Evolutionary conservation across 2,888 invertebrate species (phyloP), one percentile per base, ranked within the genome.

Genomic region (Acanthosepion pharaonis): DNA sequence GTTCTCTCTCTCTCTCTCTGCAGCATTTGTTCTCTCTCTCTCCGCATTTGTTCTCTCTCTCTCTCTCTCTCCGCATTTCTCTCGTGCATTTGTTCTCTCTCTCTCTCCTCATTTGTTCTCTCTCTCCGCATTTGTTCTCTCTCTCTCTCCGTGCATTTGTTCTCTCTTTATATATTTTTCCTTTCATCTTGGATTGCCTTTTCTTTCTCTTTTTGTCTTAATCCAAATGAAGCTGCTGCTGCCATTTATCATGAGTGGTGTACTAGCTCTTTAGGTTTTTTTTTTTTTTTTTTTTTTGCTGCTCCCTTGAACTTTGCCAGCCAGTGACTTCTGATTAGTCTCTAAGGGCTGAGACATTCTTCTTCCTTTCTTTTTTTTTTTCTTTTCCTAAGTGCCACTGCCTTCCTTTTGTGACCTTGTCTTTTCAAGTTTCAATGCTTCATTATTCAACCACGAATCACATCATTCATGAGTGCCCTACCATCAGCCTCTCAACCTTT

Each of bases 101-200:
- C 64, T 64, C 64, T 64, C 64, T 28, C 28, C 28, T 28, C 8
- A 5, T 28, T 28, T 9, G 0, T 28, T 5, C 28, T 25, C n/a
- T n/a, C n/a, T n/a, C n/a, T n/a, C n/a, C n/a, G n/a, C n/a, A n/a
- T n/a, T n/a, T n/a, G n/a, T n/a, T n/a, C n/a, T n/a, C n/a, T n/a
- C n/a, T 9, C 11, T 11, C 28, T 28, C 9, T 8, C 8, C 5
- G 0, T 6, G 0, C 28, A 25, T 28, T 5, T 28, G 0, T 9
- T 28, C 64, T 64, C 28, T 28, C 64, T 64, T 5, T 64, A 28
- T 25, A n/a, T n/a, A n/a, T n/a, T n/a, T n/a, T 28, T 64, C 25
- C 5, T 64, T 28, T 64, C 20, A 20, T 25, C 20, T 5, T 59
- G 5, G 15, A 5, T 64, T 1, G 0, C 20, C 5, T 64, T 64